phyloP scores from a whole-genome alignment of 35 echinoderm and acorn worm species.

The Apostichopus californicus region DNA sequence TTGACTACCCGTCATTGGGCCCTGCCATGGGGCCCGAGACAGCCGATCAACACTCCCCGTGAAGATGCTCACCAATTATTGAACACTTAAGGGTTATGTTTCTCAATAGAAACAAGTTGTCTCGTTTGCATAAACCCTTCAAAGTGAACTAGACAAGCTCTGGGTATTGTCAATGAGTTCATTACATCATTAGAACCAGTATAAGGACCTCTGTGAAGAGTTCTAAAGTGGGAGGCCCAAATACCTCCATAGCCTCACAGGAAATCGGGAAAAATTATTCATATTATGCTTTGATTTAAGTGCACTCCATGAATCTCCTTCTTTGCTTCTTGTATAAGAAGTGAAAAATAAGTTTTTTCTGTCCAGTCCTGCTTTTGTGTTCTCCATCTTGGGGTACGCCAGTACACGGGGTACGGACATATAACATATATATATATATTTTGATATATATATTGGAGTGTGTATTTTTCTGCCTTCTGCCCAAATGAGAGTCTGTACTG shows the following conservation, averaged over 20 bases:
- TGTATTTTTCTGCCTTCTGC: too few relatives aligned
- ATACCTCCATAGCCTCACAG: constrained; percentile 15
- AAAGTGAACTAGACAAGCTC: constrained; percentile 43
- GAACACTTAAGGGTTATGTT: constrained; percentile 46
- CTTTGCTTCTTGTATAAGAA: background rate
- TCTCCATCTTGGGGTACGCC: background rate
- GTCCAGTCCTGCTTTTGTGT: background rate
- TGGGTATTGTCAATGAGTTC: constrained; percentile 36
- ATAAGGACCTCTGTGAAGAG: constrained; percentile 17
- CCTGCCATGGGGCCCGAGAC: constrained; percentile 12
- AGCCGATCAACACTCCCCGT: background rate
- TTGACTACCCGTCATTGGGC: constrained; percentile 26
- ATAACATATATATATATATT: too few relatives aligned
- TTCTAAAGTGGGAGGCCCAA: constrained; percentile 41
- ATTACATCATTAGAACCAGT: constrained; percentile 21
- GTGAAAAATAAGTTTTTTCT: constrained; percentile 25
- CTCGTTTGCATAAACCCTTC: constrained; percentile 50
- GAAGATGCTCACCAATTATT: constrained; percentile 41
- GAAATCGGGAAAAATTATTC: constrained; percentile 45
- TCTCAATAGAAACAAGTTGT: constrained; percentile 48
- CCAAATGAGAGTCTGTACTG: too few relatives aligned
- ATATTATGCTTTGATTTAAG: constrained; percentile 53
- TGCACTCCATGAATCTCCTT: constrained; percentile 44
- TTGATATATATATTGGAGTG: too few relatives aligned
- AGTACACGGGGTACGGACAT: too few relatives aligned